Percentiles rank a stretch among this genome's conserved stretches.
These are phyloP conservation scores for Oscheius sp. DNA, from an alignment of 2,888 invertebrate species.

Conservation along the genomic window DNA sequence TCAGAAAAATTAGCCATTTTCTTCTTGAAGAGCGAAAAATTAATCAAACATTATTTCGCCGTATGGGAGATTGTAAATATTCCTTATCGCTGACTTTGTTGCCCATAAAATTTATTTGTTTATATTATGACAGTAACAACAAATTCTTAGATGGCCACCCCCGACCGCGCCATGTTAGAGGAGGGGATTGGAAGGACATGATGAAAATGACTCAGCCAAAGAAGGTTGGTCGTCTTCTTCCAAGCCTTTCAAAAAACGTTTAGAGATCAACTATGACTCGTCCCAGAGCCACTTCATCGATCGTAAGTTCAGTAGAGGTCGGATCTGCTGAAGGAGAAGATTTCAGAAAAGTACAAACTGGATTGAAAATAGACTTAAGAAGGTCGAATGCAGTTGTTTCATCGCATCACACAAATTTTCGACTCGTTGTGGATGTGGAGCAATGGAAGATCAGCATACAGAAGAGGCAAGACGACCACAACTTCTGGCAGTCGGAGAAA, in stretches of 20 bases:
- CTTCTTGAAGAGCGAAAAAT: no score
- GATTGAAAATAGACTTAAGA: conserved; percentile 92
- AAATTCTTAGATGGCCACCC: no score
- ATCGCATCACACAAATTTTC: conserved; percentile 73
- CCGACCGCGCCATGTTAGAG: conserved; percentile 51
- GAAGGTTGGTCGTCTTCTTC: conserved; percentile 34
- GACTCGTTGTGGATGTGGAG: conserved; percentile 52
- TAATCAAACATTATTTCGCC: no score
- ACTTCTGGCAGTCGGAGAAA: conserved; percentile 1
- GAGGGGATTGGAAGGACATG: conserved; percentile 59
- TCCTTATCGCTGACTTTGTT: no score
- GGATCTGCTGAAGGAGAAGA: background rate
- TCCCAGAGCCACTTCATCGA: conserved; percentile 8
- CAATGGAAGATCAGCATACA: conserved; percentile 39
- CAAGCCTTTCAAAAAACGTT: no score
- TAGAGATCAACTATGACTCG: background rate
- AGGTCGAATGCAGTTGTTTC: conserved; percentile 89
- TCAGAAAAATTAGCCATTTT: no score
- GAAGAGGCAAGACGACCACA: conserved; percentile 34
- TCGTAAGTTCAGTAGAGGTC: conserved; percentile 10
- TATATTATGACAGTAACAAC: no score
- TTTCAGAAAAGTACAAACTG: conserved; percentile 73
- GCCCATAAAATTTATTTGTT: no score
- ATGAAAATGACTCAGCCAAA: conserved; percentile 42
- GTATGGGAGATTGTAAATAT: no score